Evolutionary conservation across 2,888 invertebrate genomes (phyloP).

Genomic region (Pristionchus mayeri): DNA sequence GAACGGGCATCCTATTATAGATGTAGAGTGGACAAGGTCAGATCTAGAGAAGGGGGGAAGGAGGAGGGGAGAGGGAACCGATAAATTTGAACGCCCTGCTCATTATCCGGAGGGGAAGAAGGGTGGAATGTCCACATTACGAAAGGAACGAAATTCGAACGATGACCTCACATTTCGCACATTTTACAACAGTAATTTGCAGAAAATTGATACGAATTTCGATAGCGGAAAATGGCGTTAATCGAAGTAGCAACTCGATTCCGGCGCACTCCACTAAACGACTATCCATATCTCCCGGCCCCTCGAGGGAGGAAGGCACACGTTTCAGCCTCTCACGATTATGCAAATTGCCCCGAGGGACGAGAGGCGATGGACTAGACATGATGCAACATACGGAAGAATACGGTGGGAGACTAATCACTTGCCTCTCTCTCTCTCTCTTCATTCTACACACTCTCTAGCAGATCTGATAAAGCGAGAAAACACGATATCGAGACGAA

Average conservation of each 20-base stretch:
- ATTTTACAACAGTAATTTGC: too few relatives aligned
- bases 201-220: too few relatives aligned
- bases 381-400: not conserved
- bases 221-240: too few relatives aligned
- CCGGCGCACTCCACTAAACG: too few relatives aligned
- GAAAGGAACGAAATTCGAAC: too few relatives aligned
- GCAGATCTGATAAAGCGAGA: too few relatives aligned
- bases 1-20: too few relatives aligned
- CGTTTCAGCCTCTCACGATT: constrained; percentile 32
- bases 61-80: not conserved
- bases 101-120: not conserved
- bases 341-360: constrained; percentile 23
- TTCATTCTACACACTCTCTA: too few relatives aligned
- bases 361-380: not conserved
- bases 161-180: too few relatives aligned
- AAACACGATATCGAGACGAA: too few relatives aligned
- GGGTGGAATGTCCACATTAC: not conserved
- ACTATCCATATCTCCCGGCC: not conserved
- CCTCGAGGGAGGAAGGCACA: not conserved
- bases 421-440: too few relatives aligned
- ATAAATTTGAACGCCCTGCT: constrained; percentile 39
- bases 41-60: not conserved
- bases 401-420: not conserved
- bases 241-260: too few relatives aligned
- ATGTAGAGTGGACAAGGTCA: constrained; percentile 43